These are phyloP conservation scores for Danaus melanippus DNA, from an alignment of 1,140 invertebrate genomes.

Conservation along the genomic window DNA sequence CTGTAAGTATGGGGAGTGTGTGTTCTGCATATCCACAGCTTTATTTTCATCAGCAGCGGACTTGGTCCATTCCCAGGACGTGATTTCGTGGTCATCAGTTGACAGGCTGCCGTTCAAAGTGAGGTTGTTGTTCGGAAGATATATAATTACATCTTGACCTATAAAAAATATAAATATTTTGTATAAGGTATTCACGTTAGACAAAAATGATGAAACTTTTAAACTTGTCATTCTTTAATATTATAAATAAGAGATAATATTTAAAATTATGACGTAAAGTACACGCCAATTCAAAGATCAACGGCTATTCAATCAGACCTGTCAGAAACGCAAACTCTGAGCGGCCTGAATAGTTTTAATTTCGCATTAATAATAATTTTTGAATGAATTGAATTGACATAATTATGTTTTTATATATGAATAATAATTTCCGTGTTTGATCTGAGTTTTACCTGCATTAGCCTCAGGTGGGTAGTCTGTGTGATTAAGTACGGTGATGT, in stretches of 20 bases:
- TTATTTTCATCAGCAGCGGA: conserved; percentile 87
- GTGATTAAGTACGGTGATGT: conserved; percentile 91
- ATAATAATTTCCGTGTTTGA: too few relatives aligned
- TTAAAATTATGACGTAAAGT: background rate
- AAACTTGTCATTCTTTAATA: background rate
- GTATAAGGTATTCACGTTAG: too few relatives aligned
- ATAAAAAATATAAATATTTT: conserved; percentile 8
- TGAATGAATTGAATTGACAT: too few relatives aligned
- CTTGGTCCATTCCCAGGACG: conserved; percentile 95
- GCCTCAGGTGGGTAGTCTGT: conserved; percentile 96
- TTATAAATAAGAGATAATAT: background rate
- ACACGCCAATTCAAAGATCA: too few relatives aligned
- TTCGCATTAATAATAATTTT: too few relatives aligned
- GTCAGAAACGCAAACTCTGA: too few relatives aligned
- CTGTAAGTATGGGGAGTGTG: conserved; percentile 88
- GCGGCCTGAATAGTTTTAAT: too few relatives aligned
- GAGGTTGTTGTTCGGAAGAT: conserved; percentile 90
- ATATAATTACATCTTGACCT: conserved; percentile 91
- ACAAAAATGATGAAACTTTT: conserved; percentile 2
- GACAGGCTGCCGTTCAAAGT: conserved; percentile 92
- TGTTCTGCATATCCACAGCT: conserved; percentile 95
- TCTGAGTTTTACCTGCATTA: conserved; percentile 77
- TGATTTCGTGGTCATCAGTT: conserved; percentile 93
- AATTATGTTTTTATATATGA: too few relatives aligned
- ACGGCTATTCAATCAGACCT: too few relatives aligned